Base-by-base conservation (phyloP, 2,113 vertebrate species). In the Zosterops lateralis region DNA sequence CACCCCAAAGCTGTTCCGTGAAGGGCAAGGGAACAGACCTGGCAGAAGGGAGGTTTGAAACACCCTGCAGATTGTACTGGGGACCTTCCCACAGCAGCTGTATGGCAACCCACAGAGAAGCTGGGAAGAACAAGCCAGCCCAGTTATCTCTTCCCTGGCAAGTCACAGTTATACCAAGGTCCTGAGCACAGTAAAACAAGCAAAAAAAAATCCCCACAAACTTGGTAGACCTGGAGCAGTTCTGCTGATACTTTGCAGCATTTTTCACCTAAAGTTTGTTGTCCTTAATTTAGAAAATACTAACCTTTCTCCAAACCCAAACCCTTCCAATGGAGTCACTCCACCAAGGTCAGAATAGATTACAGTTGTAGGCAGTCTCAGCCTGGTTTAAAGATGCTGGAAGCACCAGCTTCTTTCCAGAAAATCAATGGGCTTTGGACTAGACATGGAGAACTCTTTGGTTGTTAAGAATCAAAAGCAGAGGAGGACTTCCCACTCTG, bases 41-140 rank as follows among this genome's bases (percentile, higher is more conserved):
- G 0, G 18, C 53, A 54, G 87, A 67, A 66, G 17, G 32, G 44
- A 82, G 75, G 40, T 42, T 2, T 89, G 81, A 71, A 93, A 85
- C 22, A 53, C 50, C 45, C 50, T 57, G 68, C 48, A 40, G 18
- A 50, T 54, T 92, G 70, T 91, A 82, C 82, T 92, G 88, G 94
- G 91, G 45, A 53, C 45, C 25, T 89, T 79, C 82, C 94, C 86
- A 54, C 38, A 94, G 51, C 72, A 94, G 92, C 84, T 94, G 91
- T 14, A 45, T 4, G 8, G 61, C 36, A 81, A 78, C 47, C 83
- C 57, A 74, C 22, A 45, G 34, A 71, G 44, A 20, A 21, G 45
- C 26, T 24, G 1, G 1, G 64, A 48, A 51, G 85, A 93, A 58
- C 47, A 48, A 91, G 48, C 17, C 5, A 5, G 14, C 6, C 25